Evolutionary conservation across 2,888 invertebrate genomes (phyloP).

Genomic region (Epinotia brunnichana): DNA sequence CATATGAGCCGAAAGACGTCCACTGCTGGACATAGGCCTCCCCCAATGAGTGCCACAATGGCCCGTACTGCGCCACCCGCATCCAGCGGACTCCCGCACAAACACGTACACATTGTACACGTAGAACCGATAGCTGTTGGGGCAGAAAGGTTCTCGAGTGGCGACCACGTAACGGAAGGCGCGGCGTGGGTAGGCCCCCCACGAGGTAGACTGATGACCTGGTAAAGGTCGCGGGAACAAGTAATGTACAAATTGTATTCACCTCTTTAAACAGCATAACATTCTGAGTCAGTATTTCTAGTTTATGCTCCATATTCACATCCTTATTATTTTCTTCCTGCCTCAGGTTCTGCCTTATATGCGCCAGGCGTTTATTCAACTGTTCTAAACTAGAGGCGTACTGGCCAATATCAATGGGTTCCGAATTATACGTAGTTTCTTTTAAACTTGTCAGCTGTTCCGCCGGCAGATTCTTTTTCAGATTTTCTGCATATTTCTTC

Average conservation of each 20-base stretch:
- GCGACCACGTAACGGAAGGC: too few relatives aligned
- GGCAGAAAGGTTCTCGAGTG: too few relatives aligned
- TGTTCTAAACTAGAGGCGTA: conserved; percentile 69
- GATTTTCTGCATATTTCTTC: conserved; percentile 67
- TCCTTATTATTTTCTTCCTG: conserved; percentile 58
- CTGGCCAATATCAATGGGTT: conserved; percentile 61
- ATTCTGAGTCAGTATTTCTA: conserved; percentile 66
- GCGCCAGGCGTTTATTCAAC: conserved; percentile 66
- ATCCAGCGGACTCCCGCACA: too few relatives aligned
- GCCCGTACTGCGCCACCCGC: too few relatives aligned
- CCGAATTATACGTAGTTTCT: conserved; percentile 48
- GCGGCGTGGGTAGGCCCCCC: too few relatives aligned
- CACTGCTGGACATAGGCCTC: too few relatives aligned
- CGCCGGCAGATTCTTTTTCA: conserved; percentile 61
- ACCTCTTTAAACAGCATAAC: conserved; percentile 74
- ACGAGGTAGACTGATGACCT: too few relatives aligned
- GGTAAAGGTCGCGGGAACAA: too few relatives aligned
- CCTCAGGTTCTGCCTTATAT: conserved; percentile 62
- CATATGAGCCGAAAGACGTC: too few relatives aligned
- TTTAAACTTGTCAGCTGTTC: conserved; percentile 48
- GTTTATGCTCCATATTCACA: conserved; percentile 65
- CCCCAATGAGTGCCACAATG: too few relatives aligned
- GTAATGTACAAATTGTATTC: conserved; percentile 10
- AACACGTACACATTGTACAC: too few relatives aligned
- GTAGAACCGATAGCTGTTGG: too few relatives aligned